Base-by-base conservation (phyloP, 1,140 invertebrate species). In the Drosophila mayri region DNA sequence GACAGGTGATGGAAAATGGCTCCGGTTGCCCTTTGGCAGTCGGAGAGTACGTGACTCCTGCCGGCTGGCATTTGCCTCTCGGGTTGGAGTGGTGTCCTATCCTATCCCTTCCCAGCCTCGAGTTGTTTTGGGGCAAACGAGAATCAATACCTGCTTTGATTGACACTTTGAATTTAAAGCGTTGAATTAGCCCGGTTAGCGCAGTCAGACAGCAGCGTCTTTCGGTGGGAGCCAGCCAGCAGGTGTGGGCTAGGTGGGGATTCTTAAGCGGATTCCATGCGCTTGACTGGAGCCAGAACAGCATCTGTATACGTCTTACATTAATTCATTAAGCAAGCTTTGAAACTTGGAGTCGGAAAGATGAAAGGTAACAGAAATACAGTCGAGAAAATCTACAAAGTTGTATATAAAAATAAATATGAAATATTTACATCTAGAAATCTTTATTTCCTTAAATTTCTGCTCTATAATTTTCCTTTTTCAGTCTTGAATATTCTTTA, bases 131-230 rank as follows among this genome's bases (percentile, higher is more conserved):
- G 67, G 61, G 68, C 67, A 49, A 64, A 75, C 74, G 54, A 62
- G 82, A 79, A 84, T 90, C 85, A 90, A 90, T 85, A 90, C 61
- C 44, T 37, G 32, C 32, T 79, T 90, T 90, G 85, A 90, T 90
- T 90, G 85, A 80, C 85, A 90, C 71, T 90, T 85, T 81, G 67
- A 67, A 90, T 90, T 79, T 72, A 85, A 85, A 81, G 81, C 76
- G 47, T 50, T 38, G 71, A 68, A 70, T 63, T 81, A 73, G 61
- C 72, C 55, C 18, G 55, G 37, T 38, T 55, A 28, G 22, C 22
- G 12, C 11, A 47, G 18, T 10, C 43, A 20, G 58, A 16, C 35
- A 14, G 22, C 11, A 4, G 59, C 32, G 25, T 10, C 35, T 49
- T 72, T 41, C n/a, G 22, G 6, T 61, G 74, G 52, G 40, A 44